phyloP scores from a whole-genome alignment of 2,888 invertebrate genomes.

The Gonocerus acuteangulatus region DNA sequence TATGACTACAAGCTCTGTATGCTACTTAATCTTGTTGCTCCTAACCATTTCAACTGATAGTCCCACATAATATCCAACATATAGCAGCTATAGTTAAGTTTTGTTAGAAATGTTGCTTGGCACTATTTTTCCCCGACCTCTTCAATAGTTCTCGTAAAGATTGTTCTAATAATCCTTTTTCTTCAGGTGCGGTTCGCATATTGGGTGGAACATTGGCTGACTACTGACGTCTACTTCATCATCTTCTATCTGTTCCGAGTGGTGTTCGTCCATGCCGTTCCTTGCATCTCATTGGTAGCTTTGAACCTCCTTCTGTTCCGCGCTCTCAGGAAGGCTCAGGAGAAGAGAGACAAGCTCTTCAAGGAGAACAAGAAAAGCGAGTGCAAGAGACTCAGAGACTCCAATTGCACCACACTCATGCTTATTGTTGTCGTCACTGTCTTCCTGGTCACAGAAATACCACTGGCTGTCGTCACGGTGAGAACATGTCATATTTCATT shows the following conservation, averaged over 20 bases:
- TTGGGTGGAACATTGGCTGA: conserved; percentile 62
- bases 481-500: conserved; percentile 13
- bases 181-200: conserved; percentile 53
- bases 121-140: too few relatives aligned
- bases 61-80: too few relatives aligned
- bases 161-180: background rate
- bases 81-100: too few relatives aligned
- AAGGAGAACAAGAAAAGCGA: conserved; percentile 70
- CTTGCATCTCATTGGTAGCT: conserved; percentile 79
- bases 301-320: conserved; percentile 79
- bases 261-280: conserved; percentile 82
- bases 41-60: too few relatives aligned
- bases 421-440: conserved; percentile 79
- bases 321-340: conserved; percentile 77
- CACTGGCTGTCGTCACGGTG: conserved; percentile 69
- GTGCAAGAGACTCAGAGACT: conserved; percentile 67
- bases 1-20: too few relatives aligned
- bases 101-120: too few relatives aligned
- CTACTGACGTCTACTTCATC: conserved; percentile 70
- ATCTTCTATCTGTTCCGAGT: conserved; percentile 78
- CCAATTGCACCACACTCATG: conserved; percentile 81
- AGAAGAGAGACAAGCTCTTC: conserved; percentile 66
- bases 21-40: too few relatives aligned
- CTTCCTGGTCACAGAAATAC: conserved; percentile 74
- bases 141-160: too few relatives aligned